phyloP scores from a whole-genome alignment of 2,888 invertebrate species.

The Philereme transversata region DNA sequence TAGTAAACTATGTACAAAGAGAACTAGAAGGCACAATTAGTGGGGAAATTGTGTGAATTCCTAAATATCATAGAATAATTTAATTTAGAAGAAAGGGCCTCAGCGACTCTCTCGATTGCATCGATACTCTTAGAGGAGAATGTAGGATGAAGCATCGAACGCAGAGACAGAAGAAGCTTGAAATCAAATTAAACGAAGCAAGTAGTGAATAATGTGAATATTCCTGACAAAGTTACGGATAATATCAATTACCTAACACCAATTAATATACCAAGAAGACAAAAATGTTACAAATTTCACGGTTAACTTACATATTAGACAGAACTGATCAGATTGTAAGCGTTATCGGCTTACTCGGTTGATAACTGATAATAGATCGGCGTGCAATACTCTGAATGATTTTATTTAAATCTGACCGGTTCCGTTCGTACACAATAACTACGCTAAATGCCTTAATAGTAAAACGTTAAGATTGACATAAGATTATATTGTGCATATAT shows the following conservation, averaged over 20 bases:
- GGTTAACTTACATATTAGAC: conserved; percentile 56
- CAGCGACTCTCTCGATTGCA: conserved; percentile 1
- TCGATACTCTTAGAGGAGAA: neutral
- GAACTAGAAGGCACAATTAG: conserved; percentile 81
- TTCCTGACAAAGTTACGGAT: conserved; percentile 51
- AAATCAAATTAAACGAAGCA: conserved; percentile 23
- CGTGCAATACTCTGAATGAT: conserved; percentile 18
- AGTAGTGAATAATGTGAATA: conserved; percentile 43
- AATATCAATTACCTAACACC: conserved; percentile 56
- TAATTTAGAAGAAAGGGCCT: conserved; percentile 3
- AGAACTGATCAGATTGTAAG: conserved; percentile 59
- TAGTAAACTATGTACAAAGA: conserved; percentile 66
- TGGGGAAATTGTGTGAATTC: conserved; percentile 56
- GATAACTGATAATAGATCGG: neutral
- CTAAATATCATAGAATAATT: conserved; percentile 18
- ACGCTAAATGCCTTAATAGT: conserved; percentile 65
- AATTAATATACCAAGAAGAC: conserved; percentile 52
- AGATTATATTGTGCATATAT: conserved; percentile 61
- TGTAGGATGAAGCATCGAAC: conserved; percentile 14
- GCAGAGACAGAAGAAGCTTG: conserved; percentile 22
- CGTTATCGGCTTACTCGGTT: conserved; percentile 11
- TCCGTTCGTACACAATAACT: conserved; percentile 54
- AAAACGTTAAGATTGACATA: conserved; percentile 67
- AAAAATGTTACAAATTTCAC: conserved; percentile 54
- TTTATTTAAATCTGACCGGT: conserved; percentile 57